Base-by-base conservation (phyloP, 2,888 invertebrate genomes). In the Anthoptus insignis region DNA sequence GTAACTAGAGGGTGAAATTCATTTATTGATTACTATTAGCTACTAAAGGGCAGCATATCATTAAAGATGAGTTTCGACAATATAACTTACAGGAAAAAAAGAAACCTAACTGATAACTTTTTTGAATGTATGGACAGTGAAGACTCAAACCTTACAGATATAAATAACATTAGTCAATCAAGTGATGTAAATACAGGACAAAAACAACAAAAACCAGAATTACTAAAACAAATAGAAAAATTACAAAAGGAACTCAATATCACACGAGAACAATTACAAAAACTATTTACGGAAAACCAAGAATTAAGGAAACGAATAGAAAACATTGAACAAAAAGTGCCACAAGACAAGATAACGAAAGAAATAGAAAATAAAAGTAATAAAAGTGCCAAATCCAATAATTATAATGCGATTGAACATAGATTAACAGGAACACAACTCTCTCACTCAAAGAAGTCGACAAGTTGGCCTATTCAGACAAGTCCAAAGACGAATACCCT, bases 51-150 rank as follows among this genome's bases (percentile, higher is more conserved):
- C 21, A 45, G 19, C 1, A 13, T 6, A 45, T 7, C 3, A 14
- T 45, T 45, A 45, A 45, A 45, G 11, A 45, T 45, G 45, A 45
- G 45, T 45, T 6, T 45, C 45, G 45, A 45, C 21, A 22, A 45
- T 45, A 45, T 45, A 45, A 45, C 19, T 45, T 14, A 14, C 21
- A 11, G 45, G 21, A 45, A 45, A 45, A 45, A 11, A 19, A 45
- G 14, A 45, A 45, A 45, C 45, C 14, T 45, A 45, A 45, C 45
- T 45, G 45, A 45, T 8, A 45, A 45, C 45, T 45, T 45, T 45
- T 21, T 45, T 16, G 45, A 45, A 16, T 45, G 45, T 16, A 45
- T 32, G 32, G 32, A 32, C 32, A 32, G 32, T 32, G 32, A 32
- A 32, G 32, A 32, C 5, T 32, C 32, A 32, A 32, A 32, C 32